Percentiles rank a stretch among this genome's conserved stretches.
phyloP scores from a whole-genome alignment of 2,888 invertebrate genomes.

The Epistrophe eligans region DNA sequence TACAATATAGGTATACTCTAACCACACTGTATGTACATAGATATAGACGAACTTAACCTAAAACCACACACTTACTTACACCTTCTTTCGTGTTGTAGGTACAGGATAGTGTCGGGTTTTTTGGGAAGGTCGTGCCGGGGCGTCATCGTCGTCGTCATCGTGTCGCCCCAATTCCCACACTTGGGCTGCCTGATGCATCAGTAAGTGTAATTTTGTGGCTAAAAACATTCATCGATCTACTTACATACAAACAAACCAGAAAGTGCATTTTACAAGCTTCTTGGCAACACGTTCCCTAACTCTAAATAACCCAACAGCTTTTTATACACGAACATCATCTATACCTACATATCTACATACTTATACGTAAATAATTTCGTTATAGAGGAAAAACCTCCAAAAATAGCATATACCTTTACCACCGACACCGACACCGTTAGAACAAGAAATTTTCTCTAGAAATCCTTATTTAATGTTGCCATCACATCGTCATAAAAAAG shows the following conservation, averaged over 20 bases:
- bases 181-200: background rate
- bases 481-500: background rate
- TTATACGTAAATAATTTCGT: too few species aligned
- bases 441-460: constrained; percentile 21
- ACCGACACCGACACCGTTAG: background rate
- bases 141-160: constrained; percentile 22
- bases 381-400: constrained; percentile 21
- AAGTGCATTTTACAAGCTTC: constrained; percentile 48
- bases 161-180: constrained; percentile 25
- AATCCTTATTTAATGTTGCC: constrained; percentile 8
- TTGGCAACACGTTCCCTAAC: constrained; percentile 36
- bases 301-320: constrained; percentile 10
- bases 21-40: background rate
- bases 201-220: constrained; percentile 47
- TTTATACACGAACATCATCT: background rate
- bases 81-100: background rate
- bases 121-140: background rate
- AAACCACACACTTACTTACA: constrained; percentile 16
- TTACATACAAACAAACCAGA: constrained; percentile 25
- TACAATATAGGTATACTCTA: background rate
- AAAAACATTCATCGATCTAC: constrained; percentile 49
- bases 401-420: constrained; percentile 21
- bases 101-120: background rate
- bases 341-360: background rate
- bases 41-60: constrained; percentile 8